Percentiles rank a stretch among this genome's conserved stretches.
phyloP scores from a whole-genome alignment of 64 coral and sea anemone genomes.

The Montipora sp. region DNA sequence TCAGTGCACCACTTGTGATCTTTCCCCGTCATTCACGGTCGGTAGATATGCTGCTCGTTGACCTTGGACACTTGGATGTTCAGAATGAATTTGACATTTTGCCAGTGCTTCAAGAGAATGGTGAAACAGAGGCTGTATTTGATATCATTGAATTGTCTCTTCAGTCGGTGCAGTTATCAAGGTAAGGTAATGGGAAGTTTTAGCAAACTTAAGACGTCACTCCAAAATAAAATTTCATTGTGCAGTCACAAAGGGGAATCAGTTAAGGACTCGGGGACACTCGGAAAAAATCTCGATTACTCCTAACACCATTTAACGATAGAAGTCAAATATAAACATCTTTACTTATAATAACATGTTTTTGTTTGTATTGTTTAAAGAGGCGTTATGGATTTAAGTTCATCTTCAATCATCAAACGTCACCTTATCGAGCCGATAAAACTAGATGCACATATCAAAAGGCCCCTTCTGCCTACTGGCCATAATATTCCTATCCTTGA shows the following conservation, averaged over 20 bases:
- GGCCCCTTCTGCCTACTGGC: slow-evolving; percentile 67
- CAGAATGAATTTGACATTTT: slow-evolving; percentile 81
- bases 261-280: too few species aligned
- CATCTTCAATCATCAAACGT: slow-evolving; percentile 79
- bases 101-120: slow-evolving; percentile 43
- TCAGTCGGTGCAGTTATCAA: slow-evolving; percentile 93
- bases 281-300: too few species aligned
- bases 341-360: background rate
- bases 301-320: background rate
- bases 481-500: slow-evolving; percentile 77
- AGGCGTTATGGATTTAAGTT: slow-evolving; percentile 85
- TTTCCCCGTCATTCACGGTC: slow-evolving; percentile 89
- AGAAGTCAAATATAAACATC: background rate
- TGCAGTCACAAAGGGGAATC: too few species aligned
- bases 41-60: slow-evolving; percentile 84
- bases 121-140: slow-evolving; percentile 58
- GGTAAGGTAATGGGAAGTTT: slow-evolving; percentile 21
- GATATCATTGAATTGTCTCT: slow-evolving; percentile 87
- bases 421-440: slow-evolving; percentile 87
- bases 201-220: too few species aligned
- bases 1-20: slow-evolving; percentile 86
- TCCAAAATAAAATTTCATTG: too few species aligned
- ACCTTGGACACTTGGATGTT: slow-evolving; percentile 86
- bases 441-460: slow-evolving; percentile 76
- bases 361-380: slow-evolving; percentile 7